Evolutionary conservation across 2,113 vertebrate genomes (phyloP), one percentile per base, ranked within the genome.

Genomic region (Xyliphius kryptos): DNA sequence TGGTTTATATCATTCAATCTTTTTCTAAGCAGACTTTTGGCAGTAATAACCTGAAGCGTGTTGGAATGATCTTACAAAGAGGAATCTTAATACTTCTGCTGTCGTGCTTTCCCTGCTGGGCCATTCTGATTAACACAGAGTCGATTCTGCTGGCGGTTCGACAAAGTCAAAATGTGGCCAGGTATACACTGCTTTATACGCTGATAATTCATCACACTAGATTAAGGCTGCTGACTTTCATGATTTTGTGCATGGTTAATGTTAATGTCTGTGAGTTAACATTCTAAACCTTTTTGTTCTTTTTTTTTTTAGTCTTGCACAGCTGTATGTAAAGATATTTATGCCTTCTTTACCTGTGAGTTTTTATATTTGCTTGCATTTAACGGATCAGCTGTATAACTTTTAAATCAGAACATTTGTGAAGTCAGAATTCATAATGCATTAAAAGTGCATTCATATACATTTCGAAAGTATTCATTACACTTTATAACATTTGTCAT

Each of bases 71-170:
- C 69, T 79, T 97, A 51, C 95, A 97, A 71, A 80, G 84, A 1
- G 87, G 87, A 1, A 56, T 79, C 20, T 79, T 96, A 55, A 88
- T 93, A 52, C 83, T 96, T 21, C 84, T 97, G 7, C 81, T 96
- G 2, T 86, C 85, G 72, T 94, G 92, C 80, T 91, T 93, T 41
- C 93, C 92, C 37, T 97, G 93, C 81, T 97, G 94, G 92, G 93
- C 90, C 0, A 2, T 95, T 36, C 90, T 95, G 59, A 72, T 97
- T 74, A 97, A 94, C 85, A 94, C 92, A 0, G 79, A 93, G 70
- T 72, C 56, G 17, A 82, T 97, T 52, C 77, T 95, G 59, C 80
- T 91, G 67, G 85, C 89, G 55, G 79, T 89, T 69, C 72, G 21
- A 20, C 92, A 94, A 79, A 88, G 89, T 52, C 76, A 82, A 0